Evolutionary conservation across 2,888 invertebrate species (phyloP), one percentile per base, ranked within the genome.

Genomic region (Miltochrista miniata): DNA sequence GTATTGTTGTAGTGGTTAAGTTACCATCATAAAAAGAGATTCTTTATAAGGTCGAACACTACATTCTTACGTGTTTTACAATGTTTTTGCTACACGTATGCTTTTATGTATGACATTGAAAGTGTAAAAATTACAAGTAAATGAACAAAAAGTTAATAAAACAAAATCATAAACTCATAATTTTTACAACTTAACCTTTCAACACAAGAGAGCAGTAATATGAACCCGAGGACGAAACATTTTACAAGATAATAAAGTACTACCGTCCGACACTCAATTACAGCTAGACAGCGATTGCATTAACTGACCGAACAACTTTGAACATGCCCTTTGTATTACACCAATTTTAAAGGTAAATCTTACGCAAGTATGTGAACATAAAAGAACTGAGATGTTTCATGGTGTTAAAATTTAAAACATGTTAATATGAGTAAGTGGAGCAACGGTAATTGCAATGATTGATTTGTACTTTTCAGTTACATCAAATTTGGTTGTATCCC

Each of bases 391-490:
- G 80, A 81, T 80, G 81, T 80, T 84, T 82, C 77, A 79, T 78
- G 74, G 61, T 69, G 72, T 76, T 79, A 85, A 67, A 79, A 46
- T 29, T 42, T 36, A 51, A 47, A 41, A 79, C 76, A 75, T 81
- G 83, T 83, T 85, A 85, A 85, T 81, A 74, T 81, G 72, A 82
- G 84, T 81, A 83, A 83, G 74, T 83, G 77, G 84, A 79, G 81
- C 82, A 70, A 49, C 56, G 69, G 74, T 84, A 83, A 86, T 85
- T 85, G 79, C 74, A 59, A 73, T 81, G 83, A 85, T 85, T 85
- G 83, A 85, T 83, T 79, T 74, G 76, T 74, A 74, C 44, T 59
- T 58, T 64, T 59, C 57, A 58, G 53, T 59, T 31, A 13, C 35
- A 10, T 46, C 56, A 34, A 44, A 42, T 53, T 45, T 40, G 54